Base-by-base conservation (phyloP, 1,140 invertebrate species). In the Papilio xuthus region DNA sequence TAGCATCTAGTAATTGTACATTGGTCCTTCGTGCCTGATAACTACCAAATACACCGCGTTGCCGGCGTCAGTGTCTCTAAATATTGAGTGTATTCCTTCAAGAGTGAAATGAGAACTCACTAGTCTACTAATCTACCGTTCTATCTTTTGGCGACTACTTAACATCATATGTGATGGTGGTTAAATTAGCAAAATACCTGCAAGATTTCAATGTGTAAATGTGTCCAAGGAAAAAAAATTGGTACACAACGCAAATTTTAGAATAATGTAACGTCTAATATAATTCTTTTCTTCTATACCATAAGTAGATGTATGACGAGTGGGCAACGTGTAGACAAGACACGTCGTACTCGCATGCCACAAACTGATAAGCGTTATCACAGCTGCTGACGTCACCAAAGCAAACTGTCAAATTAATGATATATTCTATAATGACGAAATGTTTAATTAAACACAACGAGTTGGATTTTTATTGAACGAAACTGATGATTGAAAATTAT, bases 21-120 rank as follows among this genome's bases (percentile, higher is more conserved):
- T 18, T 32, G 15, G 70, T 6, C 41, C 26, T 41, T 81, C 84
- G 79, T 85, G 84, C 7, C 50, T 56, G 84, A 84, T 85, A 85
- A 85, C 79, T 72, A 67, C 80, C n/a, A n/a, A n/a, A n/a, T n/a
- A n/a, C n/a, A n/a, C n/a, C n/a, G n/a, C n/a, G n/a, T n/a, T n/a
- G n/a, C n/a, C n/a, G n/a, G n/a, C n/a, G n/a, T n/a, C n/a, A n/a
- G 32, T 3, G 32, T 37, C 4, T 37, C 32, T 37, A 37, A 6
- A 1, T 3, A 32, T 32, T 32, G 6, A 32, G 32, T 32, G 32
- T 2, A 32, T 32, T 2, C 2, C 6, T 32, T 32, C 32, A n/a
- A 32, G 2, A 37, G 32, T 37, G 7, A 37, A 37, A 7, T 37
- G 32, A 37, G 32, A 6, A 37, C 4, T 4, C 0, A 37, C n/a